Conservation (phyloP, 2,888 invertebrate genomes). For the Bhutanitis thaidina region DNA sequence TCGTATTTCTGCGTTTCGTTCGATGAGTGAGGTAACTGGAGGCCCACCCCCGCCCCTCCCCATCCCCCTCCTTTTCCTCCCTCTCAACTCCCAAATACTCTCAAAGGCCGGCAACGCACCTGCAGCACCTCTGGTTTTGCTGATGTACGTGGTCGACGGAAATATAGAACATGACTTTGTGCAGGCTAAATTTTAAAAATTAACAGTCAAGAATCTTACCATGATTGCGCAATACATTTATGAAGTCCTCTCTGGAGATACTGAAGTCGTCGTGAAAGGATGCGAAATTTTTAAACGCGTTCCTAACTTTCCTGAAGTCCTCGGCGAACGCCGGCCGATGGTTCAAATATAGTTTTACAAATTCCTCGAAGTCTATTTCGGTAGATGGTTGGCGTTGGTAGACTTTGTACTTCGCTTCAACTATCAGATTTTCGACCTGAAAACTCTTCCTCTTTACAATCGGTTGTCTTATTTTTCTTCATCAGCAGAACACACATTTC, state of each 20-base stretch:
- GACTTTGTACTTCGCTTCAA: conserved; percentile 77
- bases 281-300: conserved; percentile 71
- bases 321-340: conserved; percentile 82
- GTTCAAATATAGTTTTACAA: conserved; percentile 83
- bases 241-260: conserved; percentile 59
- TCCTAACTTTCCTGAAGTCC: conserved; percentile 55
- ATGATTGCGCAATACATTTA: conserved; percentile 54
- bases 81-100: too few relatives aligned
- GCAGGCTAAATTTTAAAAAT: too few relatives aligned
- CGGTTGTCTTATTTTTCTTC: too few relatives aligned
- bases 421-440: conserved; percentile 76
- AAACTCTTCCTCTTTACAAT: background rate
- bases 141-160: too few relatives aligned
- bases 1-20: too few relatives aligned
- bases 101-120: too few relatives aligned
- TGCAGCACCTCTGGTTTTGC: too few relatives aligned
- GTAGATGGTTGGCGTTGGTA: conserved; percentile 67
- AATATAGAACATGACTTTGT: too few relatives aligned
- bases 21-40: too few relatives aligned
- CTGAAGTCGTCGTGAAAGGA: conserved; percentile 30
- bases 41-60: too few relatives aligned
- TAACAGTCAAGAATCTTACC: conserved; percentile 33
- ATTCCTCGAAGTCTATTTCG: conserved; percentile 83
- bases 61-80: too few relatives aligned
- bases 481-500: too few relatives aligned